Evolutionary conservation across 2,888 invertebrate species (phyloP), one percentile per base, ranked within the genome.

Genomic region (Taphrorychus bicolor): DNA sequence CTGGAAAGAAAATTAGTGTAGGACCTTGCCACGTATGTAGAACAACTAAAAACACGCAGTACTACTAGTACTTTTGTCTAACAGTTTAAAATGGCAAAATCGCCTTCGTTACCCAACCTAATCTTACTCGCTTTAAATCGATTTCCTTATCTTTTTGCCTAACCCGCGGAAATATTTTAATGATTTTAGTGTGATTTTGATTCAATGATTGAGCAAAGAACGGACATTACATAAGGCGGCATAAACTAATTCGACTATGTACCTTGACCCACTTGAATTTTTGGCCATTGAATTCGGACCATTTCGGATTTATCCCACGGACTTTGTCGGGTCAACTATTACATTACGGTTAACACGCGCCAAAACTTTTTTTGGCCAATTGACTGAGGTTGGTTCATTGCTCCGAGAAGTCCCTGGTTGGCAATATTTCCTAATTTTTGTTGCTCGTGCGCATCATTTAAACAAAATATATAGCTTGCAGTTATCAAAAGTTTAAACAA

Each of bases 111-210:
- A n/a, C 52, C 16, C 22, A 52, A 52, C n/a, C 18, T 52, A 22
- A 23, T 52, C 23, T 5, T 45, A 45, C 14, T 56, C 19, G 40
- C 32, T 41, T 56, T 56, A 56, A 56, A 0, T 14, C 19, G 41
- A 56, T 56, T 32, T 56, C 56, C 56, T 45, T 17, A 32, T 14
- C 16, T 56, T 56, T 56, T 40, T 45, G 45, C 45, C 17, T 41
- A 32, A 56, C 40, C 41, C 16, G 40, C 41, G 41, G 56, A 41
- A 40, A 19, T 41, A 56, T 32, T 40, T 51, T n/a, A 51, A 22
- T 19, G n/a, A 51, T 19, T 51, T 56, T 56, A 56, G 41, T 32
- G 17, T 19, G 17, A 56, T 56, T 18, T 56, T 56, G 17, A 23
- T 16, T 11, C 42, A 51, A 51, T 21, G 18, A 51, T 51, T 51